phyloP scores from a whole-genome alignment of 2,888 invertebrate species.

The Temnothorax unifasciatus region DNA sequence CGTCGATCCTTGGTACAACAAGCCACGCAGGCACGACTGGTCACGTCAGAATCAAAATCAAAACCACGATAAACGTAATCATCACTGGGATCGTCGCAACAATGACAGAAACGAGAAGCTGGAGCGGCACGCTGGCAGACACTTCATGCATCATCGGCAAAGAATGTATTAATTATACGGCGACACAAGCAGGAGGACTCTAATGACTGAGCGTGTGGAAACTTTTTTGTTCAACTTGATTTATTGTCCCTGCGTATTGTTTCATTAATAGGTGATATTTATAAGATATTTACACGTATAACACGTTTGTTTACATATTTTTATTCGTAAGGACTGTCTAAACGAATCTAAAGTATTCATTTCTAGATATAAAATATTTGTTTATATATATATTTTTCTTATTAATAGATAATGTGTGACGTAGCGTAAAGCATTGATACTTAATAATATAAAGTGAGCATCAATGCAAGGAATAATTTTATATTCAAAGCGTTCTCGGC shows the following conservation, averaged over 20 bases:
- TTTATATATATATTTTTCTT: neutral
- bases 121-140: conserved; percentile 67
- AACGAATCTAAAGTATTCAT: no score
- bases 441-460: neutral
- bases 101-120: conserved; percentile 68
- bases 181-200: neutral
- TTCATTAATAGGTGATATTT: neutral
- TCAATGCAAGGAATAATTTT: neutral
- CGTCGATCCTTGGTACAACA: conserved; percentile 87
- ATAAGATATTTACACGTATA: no score
- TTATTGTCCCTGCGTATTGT: neutral
- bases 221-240: conserved; percentile 5
- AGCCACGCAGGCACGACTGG: conserved; percentile 76
- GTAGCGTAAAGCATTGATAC: no score
- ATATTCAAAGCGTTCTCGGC: neutral
- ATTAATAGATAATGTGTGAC: neutral
- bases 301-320: no score
- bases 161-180: conserved; percentile 61
- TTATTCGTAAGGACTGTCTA: no score
- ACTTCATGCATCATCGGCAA: conserved; percentile 64
- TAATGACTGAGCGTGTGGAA: neutral
- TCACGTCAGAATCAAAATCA: conserved; percentile 70
- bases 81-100: conserved; percentile 72
- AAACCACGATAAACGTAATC: conserved; percentile 67
- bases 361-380: neutral